Base-by-base conservation (phyloP, 2,797 vertebrate species). In the Rallus crepitans region DNA sequence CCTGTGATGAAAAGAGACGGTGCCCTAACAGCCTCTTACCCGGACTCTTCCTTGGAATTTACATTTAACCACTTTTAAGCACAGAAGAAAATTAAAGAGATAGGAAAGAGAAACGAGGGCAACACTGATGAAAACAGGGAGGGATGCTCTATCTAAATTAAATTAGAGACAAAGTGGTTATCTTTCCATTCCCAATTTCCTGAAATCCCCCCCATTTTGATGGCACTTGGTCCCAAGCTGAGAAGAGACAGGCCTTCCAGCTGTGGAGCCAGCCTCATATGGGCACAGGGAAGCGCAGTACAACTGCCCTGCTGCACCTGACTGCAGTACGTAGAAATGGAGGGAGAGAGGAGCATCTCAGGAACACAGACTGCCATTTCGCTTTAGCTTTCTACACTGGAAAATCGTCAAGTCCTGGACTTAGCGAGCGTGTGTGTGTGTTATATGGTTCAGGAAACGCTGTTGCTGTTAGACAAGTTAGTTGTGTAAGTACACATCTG, bases 231-330 rank as follows among this genome's bases (percentile, higher is more conserved):
- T 84, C 73, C 64, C 53, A 88, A 93, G 73, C 83, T 79, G 81
- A 92, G 93, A 93, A 52, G 48, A 94, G 71, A 82, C 45, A 39
- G 66, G 73, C 48, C 52, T 53, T 94, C 94, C 83, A 89, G 30
- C 88, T 84, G 88, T 35, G 6, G 14, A 94, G 59, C 40, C 55
- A 92, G 90, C 39, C 31, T 93, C 56, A 53, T 6, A 79, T 42
- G 1, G 3, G 33, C 72, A 78, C 25, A 72, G 66, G 39, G 87
- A 81, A 84, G 45, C 81, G 50, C 81, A 89, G 40, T 33, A 56
- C 45, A 90, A 77, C 55, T 53, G 90, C 19, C 53, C 89, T 73
- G 55, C 83, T 20, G 40, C 73, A 59, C 28, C 48, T 82, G 45
- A 84, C 66, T 28, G 39, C 15, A 35, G 18, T 39, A 31, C 35